Evolutionary conservation across 2,888 invertebrate genomes (phyloP).

Genomic region (Lasioglossum vierecki): DNA sequence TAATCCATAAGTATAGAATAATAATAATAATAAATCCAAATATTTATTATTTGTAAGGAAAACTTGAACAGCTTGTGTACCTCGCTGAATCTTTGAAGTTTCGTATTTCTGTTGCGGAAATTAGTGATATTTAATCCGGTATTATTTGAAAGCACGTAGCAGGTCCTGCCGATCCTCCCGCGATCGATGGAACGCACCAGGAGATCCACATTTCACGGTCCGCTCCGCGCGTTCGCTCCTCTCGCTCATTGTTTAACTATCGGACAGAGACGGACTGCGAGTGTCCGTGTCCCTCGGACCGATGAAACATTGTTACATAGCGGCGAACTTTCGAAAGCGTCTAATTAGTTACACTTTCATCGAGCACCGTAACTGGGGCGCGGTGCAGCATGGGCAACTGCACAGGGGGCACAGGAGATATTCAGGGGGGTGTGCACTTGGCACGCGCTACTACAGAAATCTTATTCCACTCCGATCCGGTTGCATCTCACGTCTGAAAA

Average conservation of each 20-base stretch:
- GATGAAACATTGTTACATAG: conserved; percentile 63
- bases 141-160: not conserved
- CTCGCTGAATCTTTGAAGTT: too few species aligned
- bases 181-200: conserved; percentile 26
- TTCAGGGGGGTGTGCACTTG: conserved; percentile 31
- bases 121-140: not conserved
- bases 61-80: too few species aligned
- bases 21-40: too few species aligned
- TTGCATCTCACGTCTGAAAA: conserved; percentile 46
- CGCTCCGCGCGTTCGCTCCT: not conserved
- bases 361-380: conserved; percentile 64
- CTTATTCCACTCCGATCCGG: conserved; percentile 20
- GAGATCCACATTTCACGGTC: conserved; percentile 32
- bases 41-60: too few species aligned
- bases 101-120: not conserved
- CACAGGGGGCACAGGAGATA: conserved; percentile 27
- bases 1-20: too few species aligned
- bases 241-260: conserved; percentile 23
- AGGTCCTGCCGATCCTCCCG: not conserved
- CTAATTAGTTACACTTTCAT: conserved; percentile 73
- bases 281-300: conserved; percentile 38
- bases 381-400: conserved; percentile 49
- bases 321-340: conserved; percentile 68
- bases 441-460: conserved; percentile 25
- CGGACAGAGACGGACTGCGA: conserved; percentile 35